phyloP scores from a whole-genome alignment of 2,113 vertebrate species.

The Baryphthengus martii region DNA sequence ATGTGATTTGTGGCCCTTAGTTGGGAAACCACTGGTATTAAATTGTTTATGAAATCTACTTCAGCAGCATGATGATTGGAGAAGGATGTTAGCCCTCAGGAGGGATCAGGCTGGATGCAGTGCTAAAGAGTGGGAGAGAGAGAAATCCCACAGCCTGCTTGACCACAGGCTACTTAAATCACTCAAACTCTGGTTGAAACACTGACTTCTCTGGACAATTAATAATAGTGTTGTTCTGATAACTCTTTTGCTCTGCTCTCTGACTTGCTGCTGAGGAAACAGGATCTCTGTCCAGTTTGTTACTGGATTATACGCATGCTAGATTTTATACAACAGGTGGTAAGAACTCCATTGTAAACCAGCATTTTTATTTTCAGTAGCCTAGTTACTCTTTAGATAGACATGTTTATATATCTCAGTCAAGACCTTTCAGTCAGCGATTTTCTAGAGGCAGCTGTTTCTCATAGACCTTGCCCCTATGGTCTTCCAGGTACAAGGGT shows the following conservation, averaged over 20 bases:
- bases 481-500: neutral
- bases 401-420: neutral
- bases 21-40: slow-evolving; percentile 27
- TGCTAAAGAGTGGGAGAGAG: neutral
- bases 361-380: neutral
- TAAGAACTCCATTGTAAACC: neutral
- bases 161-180: neutral
- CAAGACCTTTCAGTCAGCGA: neutral
- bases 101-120: neutral
- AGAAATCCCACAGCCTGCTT: neutral
- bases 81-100: neutral
- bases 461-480: neutral
- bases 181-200: neutral
- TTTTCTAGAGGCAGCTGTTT: neutral
- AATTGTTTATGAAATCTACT: neutral
- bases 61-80: neutral
- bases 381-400: neutral
- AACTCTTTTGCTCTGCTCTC: neutral
- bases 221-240: neutral
- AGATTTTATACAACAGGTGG: neutral
- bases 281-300: neutral
- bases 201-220: neutral
- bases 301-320: neutral
- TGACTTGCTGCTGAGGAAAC: neutral
- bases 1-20: neutral